Percentiles rank a stretch among this genome's conserved stretches.
Conservation (phyloP, 2,113 vertebrate species). For the Sinosuthora webbiana region DNA sequence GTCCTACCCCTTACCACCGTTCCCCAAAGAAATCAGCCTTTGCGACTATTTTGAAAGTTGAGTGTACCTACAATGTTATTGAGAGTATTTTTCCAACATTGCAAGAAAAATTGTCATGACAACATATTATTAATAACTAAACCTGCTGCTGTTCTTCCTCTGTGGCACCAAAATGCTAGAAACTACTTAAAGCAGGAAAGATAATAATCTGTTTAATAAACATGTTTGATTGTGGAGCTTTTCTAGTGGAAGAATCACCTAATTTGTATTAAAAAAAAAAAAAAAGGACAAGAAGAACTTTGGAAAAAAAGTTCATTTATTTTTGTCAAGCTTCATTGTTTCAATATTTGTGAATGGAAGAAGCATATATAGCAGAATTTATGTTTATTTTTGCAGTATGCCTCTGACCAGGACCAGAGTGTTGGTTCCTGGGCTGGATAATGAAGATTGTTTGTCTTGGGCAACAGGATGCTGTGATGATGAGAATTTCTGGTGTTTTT, state of each 20-base stretch:
- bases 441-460: neutral
- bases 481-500: neutral
- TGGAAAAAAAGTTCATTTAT: neutral
- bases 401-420: neutral
- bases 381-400: neutral
- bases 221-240: neutral
- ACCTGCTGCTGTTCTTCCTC: constrained; percentile 50
- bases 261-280: neutral
- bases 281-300: neutral
- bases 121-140: constrained; percentile 67
- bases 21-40: neutral
- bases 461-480: neutral
- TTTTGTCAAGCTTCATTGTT: neutral
- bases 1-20: neutral
- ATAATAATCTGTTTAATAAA: constrained; percentile 52
- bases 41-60: constrained; percentile 1
- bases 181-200: constrained; percentile 40
- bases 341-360: neutral
- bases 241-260: neutral
- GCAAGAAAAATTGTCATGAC: constrained; percentile 63
- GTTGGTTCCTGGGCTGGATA: neutral
- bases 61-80: constrained; percentile 3
- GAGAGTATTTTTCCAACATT: constrained; percentile 24
- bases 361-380: neutral
- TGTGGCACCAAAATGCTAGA: constrained; percentile 27